Conservation (phyloP, 2,113 vertebrate species). For the Chunga burmeisteri region DNA sequence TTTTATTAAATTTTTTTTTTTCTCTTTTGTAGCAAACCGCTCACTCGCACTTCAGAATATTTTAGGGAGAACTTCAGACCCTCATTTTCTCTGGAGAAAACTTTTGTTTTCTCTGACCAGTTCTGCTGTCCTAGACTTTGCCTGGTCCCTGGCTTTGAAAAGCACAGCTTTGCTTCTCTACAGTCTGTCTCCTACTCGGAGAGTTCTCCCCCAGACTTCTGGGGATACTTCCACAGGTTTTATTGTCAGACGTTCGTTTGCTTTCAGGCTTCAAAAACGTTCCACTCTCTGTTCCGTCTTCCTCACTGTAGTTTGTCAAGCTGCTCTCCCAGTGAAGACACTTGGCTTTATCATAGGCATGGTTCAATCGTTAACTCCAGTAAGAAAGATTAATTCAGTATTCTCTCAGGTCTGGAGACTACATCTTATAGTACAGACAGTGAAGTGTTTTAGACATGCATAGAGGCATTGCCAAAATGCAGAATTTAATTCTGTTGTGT, state of each 20-base stretch:
- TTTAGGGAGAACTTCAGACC: neutral
- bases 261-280: neutral
- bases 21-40: neutral
- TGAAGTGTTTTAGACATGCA: neutral
- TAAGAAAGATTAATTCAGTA: neutral
- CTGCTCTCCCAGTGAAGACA: neutral
- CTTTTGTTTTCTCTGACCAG: neutral
- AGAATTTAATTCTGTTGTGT: neutral
- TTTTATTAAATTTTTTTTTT: neutral
- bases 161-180: neutral
- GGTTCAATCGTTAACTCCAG: neutral
- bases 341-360: neutral
- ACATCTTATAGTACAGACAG: neutral
- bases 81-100: neutral
- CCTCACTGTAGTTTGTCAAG: neutral
- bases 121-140: neutral
- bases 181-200: neutral
- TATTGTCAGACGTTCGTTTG: neutral
- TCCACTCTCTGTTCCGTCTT: neutral
- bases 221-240: neutral
- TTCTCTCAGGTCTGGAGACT: neutral
- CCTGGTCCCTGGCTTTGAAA: neutral
- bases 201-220: neutral
- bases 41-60: neutral
- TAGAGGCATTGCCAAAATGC: neutral